Percentiles rank a stretch among this genome's conserved stretches.
phyloP scores from a whole-genome alignment of 2,888 invertebrate species.

The Baccha elongata region DNA sequence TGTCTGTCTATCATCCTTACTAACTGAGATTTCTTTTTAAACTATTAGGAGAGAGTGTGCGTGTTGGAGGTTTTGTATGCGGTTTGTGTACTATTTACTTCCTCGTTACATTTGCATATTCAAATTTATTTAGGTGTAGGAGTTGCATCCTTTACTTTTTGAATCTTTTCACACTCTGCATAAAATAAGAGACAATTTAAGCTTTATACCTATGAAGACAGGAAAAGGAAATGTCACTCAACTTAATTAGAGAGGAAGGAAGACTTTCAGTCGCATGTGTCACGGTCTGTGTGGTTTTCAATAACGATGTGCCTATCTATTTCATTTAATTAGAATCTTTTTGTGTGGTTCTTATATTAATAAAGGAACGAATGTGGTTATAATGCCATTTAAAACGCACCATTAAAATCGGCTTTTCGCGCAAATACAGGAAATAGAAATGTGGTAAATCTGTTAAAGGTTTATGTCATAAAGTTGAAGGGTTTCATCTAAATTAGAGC shows the following conservation, averaged over 20 bases:
- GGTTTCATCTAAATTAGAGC: too few relatives aligned
- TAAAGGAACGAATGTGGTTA: not conserved
- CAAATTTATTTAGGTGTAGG: too few relatives aligned
- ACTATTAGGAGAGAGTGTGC: not conserved
- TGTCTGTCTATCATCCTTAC: not conserved
- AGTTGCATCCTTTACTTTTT: not conserved
- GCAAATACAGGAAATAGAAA: too few relatives aligned
- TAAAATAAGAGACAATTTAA: not conserved
- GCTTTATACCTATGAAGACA: not conserved
- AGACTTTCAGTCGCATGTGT: not conserved
- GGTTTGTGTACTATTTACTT: too few relatives aligned
- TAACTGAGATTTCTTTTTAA: not conserved
- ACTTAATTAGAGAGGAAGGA: slow-evolving; percentile 11
- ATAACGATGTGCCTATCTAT: not conserved
- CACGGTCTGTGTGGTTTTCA: not conserved
- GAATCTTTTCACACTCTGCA: not conserved
- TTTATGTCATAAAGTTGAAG: too few relatives aligned
- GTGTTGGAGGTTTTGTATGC: too few relatives aligned
- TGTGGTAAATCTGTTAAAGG: too few relatives aligned
- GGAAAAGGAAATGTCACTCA: slow-evolving; percentile 5
- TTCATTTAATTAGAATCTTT: not conserved
- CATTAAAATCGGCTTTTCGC: not conserved
- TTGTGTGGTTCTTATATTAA: not conserved
- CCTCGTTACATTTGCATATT: not conserved
- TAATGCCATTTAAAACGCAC: not conserved